These are phyloP conservation scores for Thaleichthys pacificus DNA, from an alignment of 2,797 vertebrate genomes.

Conservation along the genomic window DNA sequence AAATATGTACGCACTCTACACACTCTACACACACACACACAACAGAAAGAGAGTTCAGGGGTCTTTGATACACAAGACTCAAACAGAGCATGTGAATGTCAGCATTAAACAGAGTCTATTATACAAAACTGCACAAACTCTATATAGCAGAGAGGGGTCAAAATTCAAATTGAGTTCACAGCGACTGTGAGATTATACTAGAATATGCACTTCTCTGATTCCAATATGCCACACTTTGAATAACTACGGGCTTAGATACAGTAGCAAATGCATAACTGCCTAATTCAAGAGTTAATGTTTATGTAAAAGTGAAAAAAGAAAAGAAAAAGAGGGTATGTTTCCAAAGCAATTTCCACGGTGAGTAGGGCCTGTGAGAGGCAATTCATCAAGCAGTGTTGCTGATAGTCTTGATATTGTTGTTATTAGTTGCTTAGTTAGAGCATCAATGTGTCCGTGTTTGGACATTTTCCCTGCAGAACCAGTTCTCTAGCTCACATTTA, in stretches of 20 bases:
- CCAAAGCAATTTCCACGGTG: slow-evolving; percentile 38
- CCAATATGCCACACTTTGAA: slow-evolving; percentile 35
- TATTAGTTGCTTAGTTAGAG: too few relatives aligned
- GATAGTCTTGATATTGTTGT: neutral
- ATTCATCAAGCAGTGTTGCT: slow-evolving; percentile 53
- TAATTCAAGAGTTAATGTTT: slow-evolving; percentile 24
- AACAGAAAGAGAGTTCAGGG: slow-evolving; percentile 14
- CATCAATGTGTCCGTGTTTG: too few relatives aligned
- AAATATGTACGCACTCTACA: neutral
- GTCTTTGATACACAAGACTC: slow-evolving; percentile 19
- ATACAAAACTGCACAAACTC: neutral
- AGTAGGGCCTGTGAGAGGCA: slow-evolving; percentile 35
- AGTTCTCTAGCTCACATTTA: neutral
- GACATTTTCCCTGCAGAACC: too few relatives aligned
- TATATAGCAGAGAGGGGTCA: slow-evolving; percentile 1
- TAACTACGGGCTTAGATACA: slow-evolving; percentile 5
- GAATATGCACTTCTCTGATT: slow-evolving; percentile 22
- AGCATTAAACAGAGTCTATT: slow-evolving; percentile 20
- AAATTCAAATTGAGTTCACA: slow-evolving; percentile 28
- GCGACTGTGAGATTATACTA: slow-evolving; percentile 12
- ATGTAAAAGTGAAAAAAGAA: slow-evolving; percentile 30
- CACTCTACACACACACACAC: neutral
- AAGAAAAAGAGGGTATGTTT: slow-evolving; percentile 26
- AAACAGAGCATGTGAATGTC: slow-evolving; percentile 33
- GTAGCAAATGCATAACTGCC: slow-evolving; percentile 31